phyloP scores from a whole-genome alignment of 1,140 invertebrate species.

The Aphis craccivora region DNA sequence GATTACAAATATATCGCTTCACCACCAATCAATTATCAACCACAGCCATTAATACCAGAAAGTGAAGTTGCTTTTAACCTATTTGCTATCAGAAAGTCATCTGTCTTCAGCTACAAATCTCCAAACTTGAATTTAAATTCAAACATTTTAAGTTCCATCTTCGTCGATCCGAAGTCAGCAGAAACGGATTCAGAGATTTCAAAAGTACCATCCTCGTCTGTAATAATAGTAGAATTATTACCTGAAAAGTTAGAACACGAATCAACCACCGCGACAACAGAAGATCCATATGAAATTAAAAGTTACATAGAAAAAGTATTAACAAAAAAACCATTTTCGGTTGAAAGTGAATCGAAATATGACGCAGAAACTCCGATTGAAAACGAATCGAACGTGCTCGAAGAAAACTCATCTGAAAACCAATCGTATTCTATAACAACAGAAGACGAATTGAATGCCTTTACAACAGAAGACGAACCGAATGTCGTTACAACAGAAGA shows the following conservation, averaged over 20 bases:
- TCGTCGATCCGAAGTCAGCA: not conserved
- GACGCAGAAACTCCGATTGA: not conserved
- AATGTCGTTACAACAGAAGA: not conserved
- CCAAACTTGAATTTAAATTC: not conserved
- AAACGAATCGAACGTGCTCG: not conserved
- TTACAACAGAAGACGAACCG: not conserved
- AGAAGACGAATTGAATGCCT: not conserved
- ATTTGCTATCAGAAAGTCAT: not conserved
- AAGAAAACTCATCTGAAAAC: not conserved
- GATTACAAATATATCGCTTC: not conserved
- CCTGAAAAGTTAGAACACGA: not conserved
- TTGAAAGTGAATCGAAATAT: not conserved
- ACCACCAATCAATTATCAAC: not conserved
- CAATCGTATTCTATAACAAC: not conserved
- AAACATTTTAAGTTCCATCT: not conserved
- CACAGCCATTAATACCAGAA: not conserved
- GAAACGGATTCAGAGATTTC: not conserved
- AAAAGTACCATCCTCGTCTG: not conserved
- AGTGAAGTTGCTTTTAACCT: not conserved
- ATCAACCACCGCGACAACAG: not conserved
- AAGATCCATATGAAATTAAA: not conserved
- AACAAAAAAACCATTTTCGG: not conserved
- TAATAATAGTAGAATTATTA: not conserved
- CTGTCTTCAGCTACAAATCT: not conserved
- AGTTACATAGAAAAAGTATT: not conserved